Conservation (phyloP, 2,797 vertebrate species). For the Cichlasoma orientale region DNA sequence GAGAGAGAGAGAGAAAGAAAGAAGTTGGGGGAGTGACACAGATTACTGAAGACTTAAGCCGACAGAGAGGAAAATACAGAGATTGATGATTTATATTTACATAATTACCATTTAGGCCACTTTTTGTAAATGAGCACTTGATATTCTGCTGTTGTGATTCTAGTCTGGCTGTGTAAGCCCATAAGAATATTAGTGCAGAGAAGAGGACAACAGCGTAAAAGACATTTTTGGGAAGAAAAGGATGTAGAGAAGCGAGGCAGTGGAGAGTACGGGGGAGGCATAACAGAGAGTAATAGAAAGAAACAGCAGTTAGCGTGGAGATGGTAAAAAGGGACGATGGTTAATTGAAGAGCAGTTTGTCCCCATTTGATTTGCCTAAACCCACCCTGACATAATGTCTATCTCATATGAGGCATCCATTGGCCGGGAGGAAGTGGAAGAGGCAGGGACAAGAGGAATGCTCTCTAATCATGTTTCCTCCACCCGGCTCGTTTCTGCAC, state of each 20-base stretch:
- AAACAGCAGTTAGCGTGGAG: conserved; percentile 31
- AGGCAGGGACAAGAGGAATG: conserved; percentile 12
- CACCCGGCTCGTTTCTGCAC: conserved; percentile 47
- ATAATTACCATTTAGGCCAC: conserved; percentile 59
- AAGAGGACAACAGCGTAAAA: conserved; percentile 25
- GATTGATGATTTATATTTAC: conserved; percentile 59
- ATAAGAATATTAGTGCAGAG: conserved; percentile 31
- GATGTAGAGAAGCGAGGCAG: background rate
- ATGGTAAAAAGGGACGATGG: conserved; percentile 29
- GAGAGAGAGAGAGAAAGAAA: background rate
- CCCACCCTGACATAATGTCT: conserved; percentile 41
- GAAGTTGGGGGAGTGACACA: conserved; percentile 21
- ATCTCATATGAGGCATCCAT: conserved; percentile 43
- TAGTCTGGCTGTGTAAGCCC: conserved; percentile 29
- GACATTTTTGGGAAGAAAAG: conserved; percentile 29
- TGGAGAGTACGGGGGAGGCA: background rate
- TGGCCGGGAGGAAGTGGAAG: conserved; percentile 36
- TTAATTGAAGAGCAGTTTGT: conserved; percentile 64
- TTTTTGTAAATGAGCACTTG: conserved; percentile 45
- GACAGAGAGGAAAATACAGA: conserved; percentile 36
- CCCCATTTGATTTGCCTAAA: conserved; percentile 50
- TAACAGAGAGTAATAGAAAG: conserved; percentile 31
- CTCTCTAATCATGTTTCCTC: conserved; percentile 61
- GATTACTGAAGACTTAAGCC: conserved; percentile 33
- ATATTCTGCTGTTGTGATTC: conserved; percentile 46